Percentiles rank a stretch among this genome's conserved stretches.
phyloP scores from a whole-genome alignment of 2,888 invertebrate genomes.

The Heliconius erato region DNA sequence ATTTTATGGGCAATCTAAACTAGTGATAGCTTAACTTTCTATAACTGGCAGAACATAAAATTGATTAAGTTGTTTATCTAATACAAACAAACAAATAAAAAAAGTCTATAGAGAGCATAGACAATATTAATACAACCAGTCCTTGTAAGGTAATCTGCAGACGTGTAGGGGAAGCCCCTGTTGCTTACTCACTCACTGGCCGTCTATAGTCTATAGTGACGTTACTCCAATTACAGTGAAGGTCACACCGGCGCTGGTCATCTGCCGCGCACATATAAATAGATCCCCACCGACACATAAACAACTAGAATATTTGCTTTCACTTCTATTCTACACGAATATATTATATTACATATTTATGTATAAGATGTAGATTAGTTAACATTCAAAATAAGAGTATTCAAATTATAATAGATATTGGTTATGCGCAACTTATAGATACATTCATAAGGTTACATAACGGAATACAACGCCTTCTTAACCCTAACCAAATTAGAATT shows the following conservation, averaged over 20 bases:
- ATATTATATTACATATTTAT: background rate
- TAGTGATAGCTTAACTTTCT: background rate
- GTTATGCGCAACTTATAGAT: background rate
- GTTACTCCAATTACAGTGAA: conserved; percentile 30
- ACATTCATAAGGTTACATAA: too few species aligned
- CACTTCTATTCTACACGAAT: conserved; percentile 7
- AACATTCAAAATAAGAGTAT: background rate
- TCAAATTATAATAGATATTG: background rate
- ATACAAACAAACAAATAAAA: background rate
- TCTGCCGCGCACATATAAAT: conserved; percentile 35
- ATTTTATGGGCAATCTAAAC: too few species aligned
- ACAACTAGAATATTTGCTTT: conserved; percentile 29
- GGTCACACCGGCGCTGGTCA: conserved; percentile 31
- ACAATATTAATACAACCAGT: background rate
- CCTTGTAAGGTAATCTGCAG: background rate
- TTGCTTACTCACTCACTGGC: conserved; percentile 31
- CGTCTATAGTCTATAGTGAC: conserved; percentile 23
- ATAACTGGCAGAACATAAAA: background rate
- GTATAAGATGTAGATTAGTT: too few species aligned
- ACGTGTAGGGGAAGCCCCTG: conserved; percentile 26
- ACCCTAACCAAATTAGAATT: too few species aligned
- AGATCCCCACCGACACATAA: conserved; percentile 26
- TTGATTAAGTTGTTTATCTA: background rate
- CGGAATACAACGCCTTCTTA: too few species aligned
- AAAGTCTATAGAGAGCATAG: background rate